Evolutionary conservation across 2,797 vertebrate species (phyloP).

Genomic region (Mormyrops attenuatus): DNA sequence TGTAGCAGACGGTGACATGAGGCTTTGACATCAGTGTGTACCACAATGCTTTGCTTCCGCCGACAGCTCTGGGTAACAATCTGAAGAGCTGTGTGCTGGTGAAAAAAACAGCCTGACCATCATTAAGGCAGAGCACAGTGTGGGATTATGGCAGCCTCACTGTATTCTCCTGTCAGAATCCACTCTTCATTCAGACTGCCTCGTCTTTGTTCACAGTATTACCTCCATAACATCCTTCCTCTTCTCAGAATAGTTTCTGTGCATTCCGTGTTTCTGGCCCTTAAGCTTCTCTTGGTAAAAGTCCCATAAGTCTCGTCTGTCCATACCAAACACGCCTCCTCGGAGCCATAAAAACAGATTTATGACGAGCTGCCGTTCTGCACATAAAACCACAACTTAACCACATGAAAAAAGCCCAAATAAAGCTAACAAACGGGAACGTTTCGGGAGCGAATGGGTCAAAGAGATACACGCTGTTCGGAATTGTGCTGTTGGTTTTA

Average conservation of each 20-base stretch:
- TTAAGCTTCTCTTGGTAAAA: not conserved
- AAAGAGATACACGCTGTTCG: not conserved
- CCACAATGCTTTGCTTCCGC: not conserved
- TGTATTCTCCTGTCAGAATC: not conserved
- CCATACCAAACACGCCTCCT: not conserved
- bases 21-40: not conserved
- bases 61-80: not conserved
- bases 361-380: not conserved
- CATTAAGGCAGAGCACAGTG: not conserved
- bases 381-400: not conserved
- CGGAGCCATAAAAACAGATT: not conserved
- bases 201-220: not conserved
- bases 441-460: not conserved
- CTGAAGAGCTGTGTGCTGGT: not conserved
- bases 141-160: not conserved
- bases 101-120: not conserved
- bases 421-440: not conserved
- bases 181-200: not conserved
- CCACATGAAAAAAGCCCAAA: not conserved
- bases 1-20: not conserved
- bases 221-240: not conserved
- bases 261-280: not conserved
- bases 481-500: not conserved
- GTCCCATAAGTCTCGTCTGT: not conserved
- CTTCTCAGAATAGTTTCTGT: not conserved